Evolutionary conservation across 2,797 vertebrate species (phyloP).

Genomic region (Sebastes steindachneri): DNA sequence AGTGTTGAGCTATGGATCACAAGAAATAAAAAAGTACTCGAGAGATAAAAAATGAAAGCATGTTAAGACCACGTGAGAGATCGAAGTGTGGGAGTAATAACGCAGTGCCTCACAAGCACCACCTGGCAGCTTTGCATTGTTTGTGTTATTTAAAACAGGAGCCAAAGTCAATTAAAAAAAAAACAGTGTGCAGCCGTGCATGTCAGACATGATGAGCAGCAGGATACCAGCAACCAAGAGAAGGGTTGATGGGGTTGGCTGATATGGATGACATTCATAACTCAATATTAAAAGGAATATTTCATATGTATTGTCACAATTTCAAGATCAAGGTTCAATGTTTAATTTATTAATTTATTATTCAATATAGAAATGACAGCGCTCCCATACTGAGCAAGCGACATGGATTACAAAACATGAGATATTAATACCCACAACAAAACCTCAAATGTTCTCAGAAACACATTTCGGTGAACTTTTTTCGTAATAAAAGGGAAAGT

Average conservation of each 20-base stretch:
- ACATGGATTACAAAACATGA: neutral
- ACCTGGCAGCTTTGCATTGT: slow-evolving; percentile 43
- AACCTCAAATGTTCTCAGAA: too few relatives aligned
- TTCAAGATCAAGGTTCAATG: neutral
- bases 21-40: slow-evolving; percentile 24
- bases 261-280: neutral
- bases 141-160: slow-evolving; percentile 43
- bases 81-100: slow-evolving; percentile 24
- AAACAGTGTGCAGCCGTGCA: slow-evolving; percentile 10
- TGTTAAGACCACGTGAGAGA: neutral
- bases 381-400: neutral
- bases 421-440: neutral
- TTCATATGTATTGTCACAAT: neutral
- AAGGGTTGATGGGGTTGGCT: neutral
- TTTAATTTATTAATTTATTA: too few relatives aligned
- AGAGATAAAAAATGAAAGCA: slow-evolving; percentile 26
- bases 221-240: neutral
- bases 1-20: slow-evolving; percentile 16
- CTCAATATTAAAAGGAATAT: neutral
- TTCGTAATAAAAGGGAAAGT: too few relatives aligned
- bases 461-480: too few relatives aligned
- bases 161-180: slow-evolving; percentile 38
- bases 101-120: neutral
- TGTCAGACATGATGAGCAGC: slow-evolving; percentile 16
- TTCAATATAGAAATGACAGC: neutral